Percentiles rank a stretch among this genome's conserved stretches.
Conservation (phyloP, 1,140 invertebrate genomes). For the Araneus ventricosus region DNA sequence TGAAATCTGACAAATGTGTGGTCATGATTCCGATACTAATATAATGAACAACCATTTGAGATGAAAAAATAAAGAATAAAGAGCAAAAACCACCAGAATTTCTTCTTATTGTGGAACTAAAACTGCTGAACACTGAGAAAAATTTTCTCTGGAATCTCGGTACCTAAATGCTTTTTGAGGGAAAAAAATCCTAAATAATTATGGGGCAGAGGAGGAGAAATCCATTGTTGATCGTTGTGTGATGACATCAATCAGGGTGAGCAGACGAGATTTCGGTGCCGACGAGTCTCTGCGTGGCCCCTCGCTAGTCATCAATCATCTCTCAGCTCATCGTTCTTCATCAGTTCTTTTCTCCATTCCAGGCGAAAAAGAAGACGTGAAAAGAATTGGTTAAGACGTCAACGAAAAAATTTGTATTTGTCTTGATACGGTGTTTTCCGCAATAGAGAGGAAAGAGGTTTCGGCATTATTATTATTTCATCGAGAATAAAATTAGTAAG, state of each 20-base stretch:
- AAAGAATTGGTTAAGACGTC: slow-evolving; percentile 55
- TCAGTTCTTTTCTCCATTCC: slow-evolving; percentile 42
- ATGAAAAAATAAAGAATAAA: not conserved
- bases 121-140: too few species aligned
- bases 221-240: slow-evolving; percentile 58
- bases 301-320: slow-evolving; percentile 46
- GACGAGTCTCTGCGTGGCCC: slow-evolving; percentile 7
- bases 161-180: not conserved
- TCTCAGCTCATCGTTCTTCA: slow-evolving; percentile 53
- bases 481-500: too few species aligned
- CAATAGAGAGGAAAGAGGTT: too few species aligned
- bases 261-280: not conserved
- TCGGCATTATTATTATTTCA: too few species aligned
- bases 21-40: not conserved
- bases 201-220: not conserved
- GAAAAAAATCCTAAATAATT: not conserved
- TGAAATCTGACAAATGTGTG: not conserved
- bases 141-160: too few species aligned
- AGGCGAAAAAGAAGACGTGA: slow-evolving; percentile 16
- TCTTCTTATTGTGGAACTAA: not conserved
- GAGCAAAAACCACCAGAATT: not conserved
- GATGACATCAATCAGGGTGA: slow-evolving; percentile 39
- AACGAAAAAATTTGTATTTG: slow-evolving; percentile 28
- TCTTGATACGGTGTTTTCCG: too few species aligned
- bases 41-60: not conserved